Evolutionary conservation across 2,113 vertebrate species (phyloP), one percentile per base, ranked within the genome.

Genomic region (Poeciliopsis occidentalis): DNA sequence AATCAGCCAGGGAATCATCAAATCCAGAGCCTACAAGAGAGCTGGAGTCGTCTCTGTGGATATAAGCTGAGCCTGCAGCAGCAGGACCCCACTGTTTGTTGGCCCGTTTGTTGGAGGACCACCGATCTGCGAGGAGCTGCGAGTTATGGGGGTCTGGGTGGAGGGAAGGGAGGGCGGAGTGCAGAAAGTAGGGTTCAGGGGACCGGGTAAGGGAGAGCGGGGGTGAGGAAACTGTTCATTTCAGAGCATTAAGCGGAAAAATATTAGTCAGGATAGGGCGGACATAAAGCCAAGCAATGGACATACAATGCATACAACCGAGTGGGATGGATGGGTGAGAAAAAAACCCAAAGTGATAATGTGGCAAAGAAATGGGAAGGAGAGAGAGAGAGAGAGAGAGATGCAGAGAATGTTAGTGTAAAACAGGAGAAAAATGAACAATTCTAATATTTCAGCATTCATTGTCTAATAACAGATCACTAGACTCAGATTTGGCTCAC

Each of bases 381-480:
- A 92, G 91, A 92, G 90, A 62, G 69, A 70, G 90, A 92, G 91
- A 92, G 90, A 62, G 69, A 70, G 89, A 93, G 88, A 93, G 83
- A 94, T 92, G 91, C 67, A 94, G 86, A 94, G 87, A 91, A 94
- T 94, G 92, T 95, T 95, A 95, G 94, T 91, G 89, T 93, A 89
- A 87, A 79, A 86, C 26, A 82, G 90, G 87, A 91, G 82, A 86
- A 89, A 91, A 94, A 92, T 85, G 87, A 79, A 93, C 83, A 91
- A 77, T 79, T 78, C 84, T 91, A 87, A 78, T 83, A 78, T 64
- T 86, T 69, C 80, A 81, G 85, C 32, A 6, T 8, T 81, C 76
- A 82, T 87, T 73, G 82, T 71, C 78, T 82, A 85, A 70, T 60
- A 83, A 86, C 69, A 70, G 32, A 74, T 34, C 27, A 73, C 76